These are phyloP conservation scores for Siderastrea siderea DNA, from an alignment of 92 coral and sea anemone species.

Conservation along the genomic window DNA sequence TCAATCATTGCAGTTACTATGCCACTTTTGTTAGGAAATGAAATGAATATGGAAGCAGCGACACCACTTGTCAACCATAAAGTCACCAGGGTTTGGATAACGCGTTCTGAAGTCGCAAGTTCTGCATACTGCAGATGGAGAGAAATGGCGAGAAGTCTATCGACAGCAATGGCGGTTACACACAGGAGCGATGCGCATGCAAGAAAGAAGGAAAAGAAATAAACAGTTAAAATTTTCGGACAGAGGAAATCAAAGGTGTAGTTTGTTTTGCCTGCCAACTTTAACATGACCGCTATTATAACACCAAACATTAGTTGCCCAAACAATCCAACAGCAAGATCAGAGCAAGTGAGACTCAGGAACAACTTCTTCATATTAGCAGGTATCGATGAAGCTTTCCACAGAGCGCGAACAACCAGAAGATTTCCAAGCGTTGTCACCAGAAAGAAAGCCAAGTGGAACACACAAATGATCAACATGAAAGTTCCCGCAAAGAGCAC, in stretches of 20 bases:
- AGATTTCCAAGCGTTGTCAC: neutral
- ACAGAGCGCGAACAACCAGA: neutral
- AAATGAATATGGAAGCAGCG: neutral
- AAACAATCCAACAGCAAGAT: conserved; percentile 31
- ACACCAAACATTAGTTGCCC: conserved; percentile 9
- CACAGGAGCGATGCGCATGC: conserved; percentile 22
- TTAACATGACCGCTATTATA: neutral
- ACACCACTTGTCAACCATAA: conserved; percentile 31
- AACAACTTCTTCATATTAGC: conserved; percentile 31
- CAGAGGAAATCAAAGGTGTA: neutral
- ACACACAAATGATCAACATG: neutral
- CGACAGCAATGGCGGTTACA: conserved; percentile 28
- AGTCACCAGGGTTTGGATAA: neutral
- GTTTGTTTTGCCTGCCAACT: neutral
- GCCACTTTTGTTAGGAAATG: neutral
- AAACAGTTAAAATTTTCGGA: conserved; percentile 7
- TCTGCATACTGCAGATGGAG: conserved; percentile 47
- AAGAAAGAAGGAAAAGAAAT: neutral
- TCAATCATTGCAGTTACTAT: neutral
- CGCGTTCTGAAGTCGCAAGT: conserved; percentile 31
- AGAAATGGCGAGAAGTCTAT: conserved; percentile 47
- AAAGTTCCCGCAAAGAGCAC: neutral
- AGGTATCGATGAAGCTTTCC: conserved; percentile 36
- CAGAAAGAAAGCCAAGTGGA: neutral
- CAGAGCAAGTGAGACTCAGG: conserved; percentile 42